Percentiles rank a stretch among this genome's conserved stretches.
Evolutionary conservation across 2,797 vertebrate species (phyloP).

Genomic region (Pantherophis alleghaniensis): DNA sequence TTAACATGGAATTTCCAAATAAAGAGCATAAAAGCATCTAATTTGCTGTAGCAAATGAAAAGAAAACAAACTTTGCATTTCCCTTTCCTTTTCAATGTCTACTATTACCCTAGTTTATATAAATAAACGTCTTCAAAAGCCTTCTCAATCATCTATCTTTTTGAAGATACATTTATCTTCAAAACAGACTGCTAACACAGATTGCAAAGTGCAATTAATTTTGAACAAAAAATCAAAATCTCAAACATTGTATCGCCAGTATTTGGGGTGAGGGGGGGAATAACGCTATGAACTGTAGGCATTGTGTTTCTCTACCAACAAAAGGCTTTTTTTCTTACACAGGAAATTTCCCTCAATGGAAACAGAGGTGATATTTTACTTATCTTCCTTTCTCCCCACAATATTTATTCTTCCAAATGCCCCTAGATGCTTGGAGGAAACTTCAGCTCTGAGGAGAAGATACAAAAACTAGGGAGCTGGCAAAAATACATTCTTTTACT

Average conservation of each 20-base stretch:
- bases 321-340: not conserved
- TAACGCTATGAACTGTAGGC: not conserved
- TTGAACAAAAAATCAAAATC: constrained; percentile 42
- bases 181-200: constrained; percentile 47
- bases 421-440: not conserved
- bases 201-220: constrained; percentile 46
- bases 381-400: no score
- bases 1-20: constrained; percentile 75
- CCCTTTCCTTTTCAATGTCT: constrained; percentile 62
- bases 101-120: constrained; percentile 55
- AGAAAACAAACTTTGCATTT: constrained; percentile 68
- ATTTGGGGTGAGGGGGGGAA: not conserved
- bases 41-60: constrained; percentile 73
- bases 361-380: not conserved
- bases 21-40: constrained; percentile 74
- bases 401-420: not conserved
- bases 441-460: not conserved
- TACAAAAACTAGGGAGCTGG: not conserved
- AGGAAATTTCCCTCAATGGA: not conserved
- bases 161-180: constrained; percentile 27
- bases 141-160: constrained; percentile 55
- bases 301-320: not conserved
- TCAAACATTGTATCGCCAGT: constrained; percentile 12
- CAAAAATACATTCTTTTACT: not conserved
- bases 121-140: constrained; percentile 61